Evolutionary conservation across 2,797 vertebrate species (phyloP), one percentile per base, ranked within the genome.

Genomic region (Petrocephalus schoutedeni): DNA sequence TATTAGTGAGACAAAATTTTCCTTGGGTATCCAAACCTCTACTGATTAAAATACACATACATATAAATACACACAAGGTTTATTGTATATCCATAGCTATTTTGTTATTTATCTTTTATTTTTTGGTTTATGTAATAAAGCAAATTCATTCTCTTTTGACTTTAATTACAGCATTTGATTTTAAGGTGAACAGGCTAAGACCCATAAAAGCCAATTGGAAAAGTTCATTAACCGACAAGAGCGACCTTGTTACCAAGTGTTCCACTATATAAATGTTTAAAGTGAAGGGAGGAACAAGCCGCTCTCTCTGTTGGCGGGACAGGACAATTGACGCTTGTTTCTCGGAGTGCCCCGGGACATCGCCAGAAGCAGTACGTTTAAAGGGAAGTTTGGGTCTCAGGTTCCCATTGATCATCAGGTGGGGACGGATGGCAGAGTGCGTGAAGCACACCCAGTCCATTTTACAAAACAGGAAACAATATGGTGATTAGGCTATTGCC

Each of bases 341-440:
- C 89, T 54, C 88, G 89, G 93, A 90, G 89, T 84, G 92, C 89
- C 89, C 90, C 90, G 83, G 87, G 88, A 67, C 58, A 51, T 86
- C 57, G 23, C 21, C 80, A 87, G 57, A 80, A 88, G 57, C 82
- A 77, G 64, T 19, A 59, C 23, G 56, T 82, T 87, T 80, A 57
- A 87, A 58, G 84, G 84, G 84, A 58, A 41, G 14, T 1, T 92
- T 91, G 92, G 90, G 93, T 91, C 91, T 90, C 89, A 36, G 89
- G 89, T 93, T 94, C 92, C 92, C 92, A 92, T 87, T 93, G 93
- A 94, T 94, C 90, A 94, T 92, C 90, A 95, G 93, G 94, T 96
- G 95, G 90, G 91, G 95, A 96, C 88, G 90, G 95, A 96, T 91
- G 92, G 88, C 90, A 89, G 91, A 90, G 93, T 87, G 88, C 41